Base-by-base conservation (phyloP, 2,797 vertebrate species). In the Argyrosomus regius region DNA sequence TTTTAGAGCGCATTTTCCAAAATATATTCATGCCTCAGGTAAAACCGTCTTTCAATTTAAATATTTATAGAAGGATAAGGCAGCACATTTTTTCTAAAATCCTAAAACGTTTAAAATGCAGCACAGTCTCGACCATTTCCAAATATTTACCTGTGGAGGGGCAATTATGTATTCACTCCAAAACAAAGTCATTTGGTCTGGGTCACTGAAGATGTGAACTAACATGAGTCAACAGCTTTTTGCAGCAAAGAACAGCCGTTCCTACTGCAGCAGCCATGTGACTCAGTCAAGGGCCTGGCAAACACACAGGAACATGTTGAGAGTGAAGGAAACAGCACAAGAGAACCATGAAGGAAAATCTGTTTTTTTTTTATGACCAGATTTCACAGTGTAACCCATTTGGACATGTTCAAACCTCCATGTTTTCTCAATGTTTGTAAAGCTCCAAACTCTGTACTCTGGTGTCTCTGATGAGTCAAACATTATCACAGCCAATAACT, bases 121-220 rank as follows among this genome's bases (percentile, higher is more conserved):
- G 54, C 13, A 26, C 24, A 24, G 81, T 46, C 58, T 48, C n/a
- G 4, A 58, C 62, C 64, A 31, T 84, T 66, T 88, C 48, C 71
- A 87, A 87, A 88, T 91, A 87, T 89, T 89, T 89, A 89, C 69
- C 75, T 65, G 41, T 39, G n/a, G 46, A 71, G 70, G 57, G 67
- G 69, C 67, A 83, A 87, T 90, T 82, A 82, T 48, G 62, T 72
- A 78, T 86, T 83, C 80, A 31, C 52, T 79, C 59, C 50, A 76
- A 78, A 75, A 79, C 78, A 58, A 78, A 84, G 73, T 72, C 59
- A 68, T 62, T 71, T 49, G 63, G 78, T 86, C 74, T 57, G 73
- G 85, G 73, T 86, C 86, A 76, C 72, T 64, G 61, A 67, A 74
- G 79, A 86, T 77, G 66, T 81, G 75, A 82, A 64, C 65, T 78